Percentiles rank a stretch among this genome's conserved stretches.
These are phyloP conservation scores for Chrysina gloriosa DNA, from an alignment of 2,888 invertebrate species.

Conservation along the genomic window DNA sequence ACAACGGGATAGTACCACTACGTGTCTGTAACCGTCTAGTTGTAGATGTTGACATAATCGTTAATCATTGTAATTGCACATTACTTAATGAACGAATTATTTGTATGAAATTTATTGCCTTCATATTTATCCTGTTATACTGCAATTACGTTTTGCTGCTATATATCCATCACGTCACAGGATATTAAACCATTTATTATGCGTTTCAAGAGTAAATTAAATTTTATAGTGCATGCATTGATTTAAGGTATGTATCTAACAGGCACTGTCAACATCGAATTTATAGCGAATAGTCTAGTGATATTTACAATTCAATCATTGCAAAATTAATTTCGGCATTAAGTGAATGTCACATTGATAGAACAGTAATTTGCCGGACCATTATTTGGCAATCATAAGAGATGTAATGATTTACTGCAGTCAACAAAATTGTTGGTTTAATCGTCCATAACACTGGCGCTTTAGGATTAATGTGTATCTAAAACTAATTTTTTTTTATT, in stretches of 20 bases:
- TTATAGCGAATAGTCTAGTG: conserved; percentile 3
- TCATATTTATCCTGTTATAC: neutral
- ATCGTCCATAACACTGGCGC: too few species aligned
- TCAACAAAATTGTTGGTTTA: too few species aligned
- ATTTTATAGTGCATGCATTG: conserved; percentile 1
- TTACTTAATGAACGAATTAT: conserved; percentile 5
- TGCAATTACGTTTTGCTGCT: neutral
- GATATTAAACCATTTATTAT: conserved; percentile 20
- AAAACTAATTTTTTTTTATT: too few species aligned
- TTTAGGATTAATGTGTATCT: too few species aligned
- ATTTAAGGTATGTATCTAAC: conserved; percentile 11
- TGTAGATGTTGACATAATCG: neutral
- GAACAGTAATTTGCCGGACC: neutral
- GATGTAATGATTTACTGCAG: neutral
- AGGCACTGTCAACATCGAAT: neutral
- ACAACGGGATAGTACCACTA: neutral
- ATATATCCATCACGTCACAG: neutral
- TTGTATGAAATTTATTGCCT: conserved; percentile 6
- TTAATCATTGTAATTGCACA: neutral
- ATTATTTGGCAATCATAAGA: neutral
- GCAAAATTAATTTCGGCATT: conserved; percentile 1
- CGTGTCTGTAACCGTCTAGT: neutral
- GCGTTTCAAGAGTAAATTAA: conserved; percentile 16
- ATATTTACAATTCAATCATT: conserved; percentile 15
- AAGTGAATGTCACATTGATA: neutral